A percentile compares a stretch with the other conserved stretches of the same genome.
Conservation (phyloP, 2,888 invertebrate genomes). For the Suillia variegata region DNA sequence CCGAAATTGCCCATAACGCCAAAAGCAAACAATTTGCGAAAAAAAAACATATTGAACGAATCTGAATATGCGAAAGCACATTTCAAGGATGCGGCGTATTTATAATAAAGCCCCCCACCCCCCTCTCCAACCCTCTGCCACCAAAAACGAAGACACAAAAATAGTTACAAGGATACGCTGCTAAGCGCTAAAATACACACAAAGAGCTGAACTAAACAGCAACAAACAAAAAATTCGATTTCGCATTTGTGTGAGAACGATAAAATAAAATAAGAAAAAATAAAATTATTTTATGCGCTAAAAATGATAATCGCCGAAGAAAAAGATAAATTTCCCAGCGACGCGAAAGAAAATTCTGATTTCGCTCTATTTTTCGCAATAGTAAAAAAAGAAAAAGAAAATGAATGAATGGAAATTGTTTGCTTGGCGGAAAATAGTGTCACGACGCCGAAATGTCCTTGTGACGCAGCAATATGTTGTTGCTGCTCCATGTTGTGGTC, state of each 20-base stretch:
- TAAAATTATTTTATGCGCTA: conserved; percentile 3
- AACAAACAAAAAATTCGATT: conserved; percentile 4
- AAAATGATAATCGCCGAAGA: conserved; percentile 7
- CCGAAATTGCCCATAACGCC: neutral
- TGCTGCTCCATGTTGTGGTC: neutral
- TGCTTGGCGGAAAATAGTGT: conserved; percentile 5
- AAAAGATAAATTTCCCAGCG: neutral
- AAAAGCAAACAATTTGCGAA: conserved; percentile 1
- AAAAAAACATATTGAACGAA: neutral
- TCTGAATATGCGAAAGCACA: neutral
- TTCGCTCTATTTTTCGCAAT: neutral
- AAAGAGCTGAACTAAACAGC: too few relatives aligned
- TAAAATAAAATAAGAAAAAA: neutral
- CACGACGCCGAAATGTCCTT: conserved; percentile 13
- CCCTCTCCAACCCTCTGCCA: too few relatives aligned
- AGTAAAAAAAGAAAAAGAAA: neutral
- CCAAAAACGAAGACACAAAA: too few relatives aligned
- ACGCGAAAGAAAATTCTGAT: neutral
- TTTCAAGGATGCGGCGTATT: neutral
- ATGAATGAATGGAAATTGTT: neutral
- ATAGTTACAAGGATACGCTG: too few relatives aligned
- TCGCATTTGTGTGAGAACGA: neutral
- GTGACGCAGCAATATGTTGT: neutral
- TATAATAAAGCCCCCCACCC: too few relatives aligned
- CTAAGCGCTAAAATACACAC: too few relatives aligned